Evolutionary conservation across 1,140 invertebrate species (phyloP).

Genomic region (Notospermus geniculatus): DNA sequence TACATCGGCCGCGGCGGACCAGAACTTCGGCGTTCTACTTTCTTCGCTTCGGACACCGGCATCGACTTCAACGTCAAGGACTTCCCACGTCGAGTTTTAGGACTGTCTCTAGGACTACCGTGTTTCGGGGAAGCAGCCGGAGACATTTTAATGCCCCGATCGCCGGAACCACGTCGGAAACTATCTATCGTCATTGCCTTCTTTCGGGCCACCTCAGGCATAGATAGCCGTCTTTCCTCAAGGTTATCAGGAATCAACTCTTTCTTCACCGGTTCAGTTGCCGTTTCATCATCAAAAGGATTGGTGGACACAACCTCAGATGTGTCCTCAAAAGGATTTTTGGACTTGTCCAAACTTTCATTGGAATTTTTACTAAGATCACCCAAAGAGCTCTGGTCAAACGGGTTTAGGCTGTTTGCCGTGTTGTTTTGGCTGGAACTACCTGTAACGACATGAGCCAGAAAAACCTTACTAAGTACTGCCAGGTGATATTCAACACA

Average conservation of each 20-base stretch:
- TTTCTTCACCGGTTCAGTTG: too few species aligned
- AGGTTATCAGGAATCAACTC: too few species aligned
- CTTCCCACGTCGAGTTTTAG: slow-evolving; percentile 6
- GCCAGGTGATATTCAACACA: too few species aligned
- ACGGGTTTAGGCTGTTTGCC: too few species aligned
- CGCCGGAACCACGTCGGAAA: too few species aligned
- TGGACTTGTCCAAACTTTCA: neutral
- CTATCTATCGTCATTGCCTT: too few species aligned
- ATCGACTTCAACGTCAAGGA: slow-evolving; percentile 14
- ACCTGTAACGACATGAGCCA: too few species aligned
- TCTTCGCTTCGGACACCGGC: slow-evolving; percentile 24
- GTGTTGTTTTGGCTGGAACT: too few species aligned
- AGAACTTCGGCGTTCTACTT: neutral
- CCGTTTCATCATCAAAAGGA: slow-evolving; percentile 3
- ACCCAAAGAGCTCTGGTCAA: slow-evolving; percentile 3
- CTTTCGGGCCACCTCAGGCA: too few species aligned
- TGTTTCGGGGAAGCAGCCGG: neutral
- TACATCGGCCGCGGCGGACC: slow-evolving; percentile 32
- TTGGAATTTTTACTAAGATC: neutral
- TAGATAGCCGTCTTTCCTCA: too few species aligned
- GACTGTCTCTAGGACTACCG: neutral
- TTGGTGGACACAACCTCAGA: slow-evolving; percentile 7
- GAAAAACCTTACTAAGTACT: too few species aligned
- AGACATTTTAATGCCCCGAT: too few species aligned
- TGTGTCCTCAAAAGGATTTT: slow-evolving; percentile 18